Evolutionary conservation across 2,113 vertebrate genomes (phyloP), one percentile per base, ranked within the genome.

Genomic region (Nannobrachium achirus): DNA sequence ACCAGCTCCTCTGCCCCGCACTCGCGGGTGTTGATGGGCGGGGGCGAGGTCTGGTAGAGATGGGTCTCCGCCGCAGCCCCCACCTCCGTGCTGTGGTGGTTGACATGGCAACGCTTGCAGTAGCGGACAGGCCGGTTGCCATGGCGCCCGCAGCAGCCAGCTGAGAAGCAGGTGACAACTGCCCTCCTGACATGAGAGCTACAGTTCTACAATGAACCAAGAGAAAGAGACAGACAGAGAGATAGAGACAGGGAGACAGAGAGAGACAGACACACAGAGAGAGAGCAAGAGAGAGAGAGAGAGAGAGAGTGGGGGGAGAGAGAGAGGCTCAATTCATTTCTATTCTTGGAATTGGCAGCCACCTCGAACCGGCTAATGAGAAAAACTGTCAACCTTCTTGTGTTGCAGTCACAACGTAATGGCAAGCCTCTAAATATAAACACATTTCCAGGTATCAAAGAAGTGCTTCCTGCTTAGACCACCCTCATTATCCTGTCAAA

Each of bases 91-190:
- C 94, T 98, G 85, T 99, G 98, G 80, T 99, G 97, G 88, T 98
- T 99, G 2, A 96, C 98, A 92, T 99, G 98, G 88, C 98, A 99
- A 80, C 97, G 93, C 77, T 95, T 97, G 93, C 98, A 99, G 73
- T 99, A 99, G 78, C 98, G 95, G 84, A 99, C 98, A 0, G 97
- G 98, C 79, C 96, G 87, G 92, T 99, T 99, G 77, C 98, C 98
- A 52, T 99, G 97, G 67, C 95, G 96, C 86, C 94, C 97, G 1
- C 98, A 99, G 93, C 98, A 99, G 79, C 97, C 96, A 0, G 97
- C 98, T 2, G 98, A 99, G 90, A 99, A 99, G 92, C 98, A 99
- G 1, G 98, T 99, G 83, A 99, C 98, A 2, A 99, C 96, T 0
- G 98, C 98, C 78, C 98, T 95, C 64, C 97, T 92, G 42, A 99